Evolutionary conservation across 1,140 invertebrate genomes (phyloP).

Genomic region (Dendroctonus ponderosae): DNA sequence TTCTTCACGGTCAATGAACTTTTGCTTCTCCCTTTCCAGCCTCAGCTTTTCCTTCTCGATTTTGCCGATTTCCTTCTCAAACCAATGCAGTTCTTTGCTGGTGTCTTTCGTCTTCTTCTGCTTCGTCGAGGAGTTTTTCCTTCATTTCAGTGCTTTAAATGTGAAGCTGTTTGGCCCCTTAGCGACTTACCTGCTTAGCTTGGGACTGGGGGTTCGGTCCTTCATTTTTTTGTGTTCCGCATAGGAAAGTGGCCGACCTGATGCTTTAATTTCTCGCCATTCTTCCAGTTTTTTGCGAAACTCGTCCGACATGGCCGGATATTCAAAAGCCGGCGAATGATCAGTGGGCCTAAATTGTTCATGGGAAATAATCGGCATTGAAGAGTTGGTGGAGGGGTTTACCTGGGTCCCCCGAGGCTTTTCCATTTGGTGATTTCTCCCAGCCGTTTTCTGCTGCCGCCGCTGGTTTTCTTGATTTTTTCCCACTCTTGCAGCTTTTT

Average conservation of each 20-base stretch:
- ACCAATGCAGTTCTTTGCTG: slow-evolving; percentile 56
- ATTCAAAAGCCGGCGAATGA: slow-evolving; percentile 54
- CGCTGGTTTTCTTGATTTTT: slow-evolving; percentile 70
- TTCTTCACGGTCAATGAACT: slow-evolving; percentile 61
- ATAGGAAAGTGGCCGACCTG: slow-evolving; percentile 52
- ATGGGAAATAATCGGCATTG: neutral
- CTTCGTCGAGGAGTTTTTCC: slow-evolving; percentile 33
- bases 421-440: slow-evolving; percentile 74
- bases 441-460: slow-evolving; percentile 55
- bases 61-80: slow-evolving; percentile 62
- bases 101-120: slow-evolving; percentile 42
- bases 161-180: neutral
- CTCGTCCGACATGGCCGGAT: slow-evolving; percentile 64
- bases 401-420: slow-evolving; percentile 51
- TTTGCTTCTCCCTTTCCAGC: slow-evolving; percentile 60
- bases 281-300: slow-evolving; percentile 67
- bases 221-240: slow-evolving; percentile 40
- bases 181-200: slow-evolving; percentile 48
- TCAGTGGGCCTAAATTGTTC: slow-evolving; percentile 39
- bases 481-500: slow-evolving; percentile 85
- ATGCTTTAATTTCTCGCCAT: slow-evolving; percentile 66
- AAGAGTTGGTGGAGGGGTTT: neutral
- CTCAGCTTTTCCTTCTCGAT: slow-evolving; percentile 63
- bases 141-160: slow-evolving; percentile 1
- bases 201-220: slow-evolving; percentile 49